Conservation (phyloP, 2,797 vertebrate genomes). For the Chaenodraco wilsoni region DNA sequence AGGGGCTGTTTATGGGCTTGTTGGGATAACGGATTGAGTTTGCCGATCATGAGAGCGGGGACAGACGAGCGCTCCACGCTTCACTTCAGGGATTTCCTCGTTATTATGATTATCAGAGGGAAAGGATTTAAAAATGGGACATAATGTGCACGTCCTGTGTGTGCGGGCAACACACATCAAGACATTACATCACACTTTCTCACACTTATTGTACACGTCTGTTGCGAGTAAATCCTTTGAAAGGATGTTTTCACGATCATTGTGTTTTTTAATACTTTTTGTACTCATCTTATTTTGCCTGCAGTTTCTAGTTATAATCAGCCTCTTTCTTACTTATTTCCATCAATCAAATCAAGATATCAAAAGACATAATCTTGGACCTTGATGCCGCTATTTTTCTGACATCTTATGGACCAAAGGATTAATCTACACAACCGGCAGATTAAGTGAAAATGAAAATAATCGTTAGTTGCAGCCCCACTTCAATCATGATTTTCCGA, state of each 20-base stretch:
- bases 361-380: too few species aligned
- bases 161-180: background rate
- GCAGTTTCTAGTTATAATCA: background rate
- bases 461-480: too few species aligned
- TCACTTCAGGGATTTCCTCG: constrained; percentile 43
- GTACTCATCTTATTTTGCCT: background rate
- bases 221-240: background rate
- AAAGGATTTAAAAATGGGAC: constrained; percentile 36
- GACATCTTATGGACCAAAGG: too few species aligned
- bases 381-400: too few species aligned
- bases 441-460: too few species aligned
- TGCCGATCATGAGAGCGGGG: constrained; percentile 42
- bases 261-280: background rate
- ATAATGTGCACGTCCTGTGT: constrained; percentile 20
- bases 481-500: background rate
- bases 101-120: constrained; percentile 35
- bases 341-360: background rate
- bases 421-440: too few species aligned
- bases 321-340: background rate
- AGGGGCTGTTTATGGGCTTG: constrained; percentile 48
- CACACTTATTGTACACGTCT: background rate
- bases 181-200: background rate
- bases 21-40: constrained; percentile 53
- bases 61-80: constrained; percentile 32
- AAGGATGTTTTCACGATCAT: background rate